A percentile compares a stretch with the other conserved stretches of the same genome.
Conservation (phyloP, 2,888 invertebrate genomes). For the Mimas tiliae region DNA sequence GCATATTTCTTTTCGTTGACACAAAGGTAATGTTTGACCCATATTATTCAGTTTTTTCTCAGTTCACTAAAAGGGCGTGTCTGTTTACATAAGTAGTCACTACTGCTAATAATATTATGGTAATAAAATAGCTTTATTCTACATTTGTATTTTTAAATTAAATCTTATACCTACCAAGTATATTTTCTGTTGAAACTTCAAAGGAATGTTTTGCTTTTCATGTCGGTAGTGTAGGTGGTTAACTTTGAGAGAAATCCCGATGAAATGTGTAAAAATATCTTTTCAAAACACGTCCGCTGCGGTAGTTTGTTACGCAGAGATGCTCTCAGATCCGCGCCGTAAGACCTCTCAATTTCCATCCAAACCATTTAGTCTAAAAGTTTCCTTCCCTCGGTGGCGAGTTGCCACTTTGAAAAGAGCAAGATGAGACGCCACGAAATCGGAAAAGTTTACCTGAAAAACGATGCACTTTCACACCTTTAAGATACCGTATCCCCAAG, state of each 20-base stretch:
- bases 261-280: conserved; percentile 34
- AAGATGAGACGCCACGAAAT: conserved; percentile 57
- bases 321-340: conserved; percentile 46
- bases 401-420: conserved; percentile 45
- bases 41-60: conserved; percentile 1
- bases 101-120: neutral
- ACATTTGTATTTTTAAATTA: neutral
- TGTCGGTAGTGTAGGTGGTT: conserved; percentile 15
- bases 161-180: neutral
- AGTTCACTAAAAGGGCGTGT: neutral
- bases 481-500: conserved; percentile 52
- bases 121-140: neutral
- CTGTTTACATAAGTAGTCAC: neutral
- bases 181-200: conserved; percentile 22
- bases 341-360: conserved; percentile 61
- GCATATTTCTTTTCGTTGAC: conserved; percentile 53
- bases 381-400: conserved; percentile 59
- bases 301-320: conserved; percentile 41
- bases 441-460: conserved; percentile 64
- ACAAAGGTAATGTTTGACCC: conserved; percentile 57
- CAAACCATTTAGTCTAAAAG: conserved; percentile 72
- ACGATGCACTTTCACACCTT: conserved; percentile 64
- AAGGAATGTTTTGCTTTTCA: conserved; percentile 26
- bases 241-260: conserved; percentile 23
- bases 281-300: conserved; percentile 40